Percentiles rank a stretch among this genome's conserved stretches.
These are phyloP conservation scores for Rhadinocentrus ornatus DNA, from an alignment of 2,797 vertebrate species.

Conservation along the genomic window DNA sequence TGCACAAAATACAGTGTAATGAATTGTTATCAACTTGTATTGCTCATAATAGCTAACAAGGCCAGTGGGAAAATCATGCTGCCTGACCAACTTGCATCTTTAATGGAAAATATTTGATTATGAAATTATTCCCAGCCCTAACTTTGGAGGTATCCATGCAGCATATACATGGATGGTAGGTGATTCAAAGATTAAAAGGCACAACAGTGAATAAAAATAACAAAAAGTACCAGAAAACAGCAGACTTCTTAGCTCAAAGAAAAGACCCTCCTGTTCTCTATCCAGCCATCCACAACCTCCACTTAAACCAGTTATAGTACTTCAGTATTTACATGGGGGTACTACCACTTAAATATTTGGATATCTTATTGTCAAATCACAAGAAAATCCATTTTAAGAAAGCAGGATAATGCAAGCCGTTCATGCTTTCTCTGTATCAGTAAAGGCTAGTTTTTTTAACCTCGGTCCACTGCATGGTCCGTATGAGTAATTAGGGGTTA, in stretches of 20 bases:
- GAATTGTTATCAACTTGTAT: neutral
- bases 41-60: neutral
- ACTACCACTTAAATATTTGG: neutral
- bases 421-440: constrained; percentile 27
- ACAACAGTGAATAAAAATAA: neutral
- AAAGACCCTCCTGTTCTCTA: constrained; percentile 9
- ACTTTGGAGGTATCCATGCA: no score
- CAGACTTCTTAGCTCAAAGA: neutral
- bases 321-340: neutral
- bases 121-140: neutral
- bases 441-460: constrained; percentile 32
- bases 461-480: constrained; percentile 67
- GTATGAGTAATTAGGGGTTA: constrained; percentile 80
- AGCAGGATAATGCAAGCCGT: constrained; percentile 29
- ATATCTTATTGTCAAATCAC: neutral
- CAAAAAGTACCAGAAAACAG: neutral
- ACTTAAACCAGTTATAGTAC: no score
- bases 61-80: neutral
- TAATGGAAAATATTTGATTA: neutral
- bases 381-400: constrained; percentile 4
- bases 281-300: neutral
- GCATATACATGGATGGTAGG: no score
- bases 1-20: neutral
- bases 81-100: neutral
- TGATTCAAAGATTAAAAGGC: neutral